These are phyloP conservation scores for Cromileptes altivelis DNA, from an alignment of 2,113 vertebrate species.

Conservation along the genomic window DNA sequence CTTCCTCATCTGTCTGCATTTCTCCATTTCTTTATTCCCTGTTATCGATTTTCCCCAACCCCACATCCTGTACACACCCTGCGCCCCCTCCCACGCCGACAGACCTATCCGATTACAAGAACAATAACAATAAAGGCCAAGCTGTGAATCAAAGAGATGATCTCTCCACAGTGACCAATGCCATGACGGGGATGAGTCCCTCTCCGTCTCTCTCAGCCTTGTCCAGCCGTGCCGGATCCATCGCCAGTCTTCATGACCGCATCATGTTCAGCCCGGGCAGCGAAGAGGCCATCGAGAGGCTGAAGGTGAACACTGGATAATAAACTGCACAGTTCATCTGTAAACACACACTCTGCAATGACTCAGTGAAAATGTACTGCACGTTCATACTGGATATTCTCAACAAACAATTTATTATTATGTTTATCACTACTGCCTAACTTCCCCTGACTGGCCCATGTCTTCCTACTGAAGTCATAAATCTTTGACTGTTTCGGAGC, in stretches of 20 bases:
- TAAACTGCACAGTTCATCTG: not conserved
- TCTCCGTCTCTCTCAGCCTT: slow-evolving; percentile 94
- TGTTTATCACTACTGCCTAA: not conserved
- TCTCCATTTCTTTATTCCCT: slow-evolving; percentile 65
- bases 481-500: not conserved
- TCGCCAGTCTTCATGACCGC: slow-evolving; percentile 95
- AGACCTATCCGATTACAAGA: slow-evolving; percentile 91
- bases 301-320: slow-evolving; percentile 88
- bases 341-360: not conserved
- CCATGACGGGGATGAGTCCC: slow-evolving; percentile 96
- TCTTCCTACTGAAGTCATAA: not conserved
- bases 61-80: slow-evolving; percentile 55
- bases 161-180: slow-evolving; percentile 99
- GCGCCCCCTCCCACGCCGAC: slow-evolving; percentile 59
- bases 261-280: slow-evolving; percentile 96
- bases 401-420: not conserved
- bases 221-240: slow-evolving; percentile 94
- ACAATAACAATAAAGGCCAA: slow-evolving; percentile 87
- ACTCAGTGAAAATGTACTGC: not conserved
- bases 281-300: slow-evolving; percentile 95
- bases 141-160: slow-evolving; percentile 91
- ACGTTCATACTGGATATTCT: not conserved
- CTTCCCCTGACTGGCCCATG: not conserved
- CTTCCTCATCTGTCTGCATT: slow-evolving; percentile 71
- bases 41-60: slow-evolving; percentile 71